A percentile compares a stretch with the other conserved stretches of the same genome.
These are phyloP conservation scores for Danio aesculapii DNA, from an alignment of 2,797 vertebrate genomes.

Conservation along the genomic window DNA sequence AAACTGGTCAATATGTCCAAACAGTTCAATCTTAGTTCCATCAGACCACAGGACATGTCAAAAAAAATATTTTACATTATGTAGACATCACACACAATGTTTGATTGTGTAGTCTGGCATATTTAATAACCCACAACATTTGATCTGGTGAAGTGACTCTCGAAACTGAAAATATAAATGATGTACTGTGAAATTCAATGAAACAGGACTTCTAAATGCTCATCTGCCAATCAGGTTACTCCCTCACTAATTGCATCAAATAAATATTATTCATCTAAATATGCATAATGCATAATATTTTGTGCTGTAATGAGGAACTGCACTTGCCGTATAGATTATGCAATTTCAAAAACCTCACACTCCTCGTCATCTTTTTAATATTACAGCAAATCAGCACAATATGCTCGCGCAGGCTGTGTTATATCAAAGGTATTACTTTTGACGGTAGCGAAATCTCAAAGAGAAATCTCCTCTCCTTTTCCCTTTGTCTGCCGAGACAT, in stretches of 20 bases:
- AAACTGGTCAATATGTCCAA: no score
- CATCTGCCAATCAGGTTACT: neutral
- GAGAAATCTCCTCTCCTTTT: slow-evolving; percentile 18
- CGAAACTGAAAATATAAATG: no score
- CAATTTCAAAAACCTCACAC: neutral
- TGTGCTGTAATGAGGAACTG: neutral
- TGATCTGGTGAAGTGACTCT: no score
- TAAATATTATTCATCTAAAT: neutral
- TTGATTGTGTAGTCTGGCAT: no score
- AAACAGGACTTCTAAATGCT: no score
- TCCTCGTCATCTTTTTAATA: neutral
- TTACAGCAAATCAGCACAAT: slow-evolving; percentile 2
- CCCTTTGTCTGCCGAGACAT: slow-evolving; percentile 15
- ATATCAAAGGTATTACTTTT: neutral
- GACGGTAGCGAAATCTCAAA: neutral
- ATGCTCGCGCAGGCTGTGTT: neutral
- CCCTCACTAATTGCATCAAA: neutral
- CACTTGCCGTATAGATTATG: neutral
- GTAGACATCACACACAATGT: no score
- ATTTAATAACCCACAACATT: no score
- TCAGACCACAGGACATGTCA: no score
- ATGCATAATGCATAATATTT: neutral
- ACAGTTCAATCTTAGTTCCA: no score
- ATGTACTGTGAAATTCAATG: no score
- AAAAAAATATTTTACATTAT: no score